Evolutionary conservation across 2,888 invertebrate species (phyloP), one percentile per base, ranked within the genome.

Genomic region (Hyles lineata): DNA sequence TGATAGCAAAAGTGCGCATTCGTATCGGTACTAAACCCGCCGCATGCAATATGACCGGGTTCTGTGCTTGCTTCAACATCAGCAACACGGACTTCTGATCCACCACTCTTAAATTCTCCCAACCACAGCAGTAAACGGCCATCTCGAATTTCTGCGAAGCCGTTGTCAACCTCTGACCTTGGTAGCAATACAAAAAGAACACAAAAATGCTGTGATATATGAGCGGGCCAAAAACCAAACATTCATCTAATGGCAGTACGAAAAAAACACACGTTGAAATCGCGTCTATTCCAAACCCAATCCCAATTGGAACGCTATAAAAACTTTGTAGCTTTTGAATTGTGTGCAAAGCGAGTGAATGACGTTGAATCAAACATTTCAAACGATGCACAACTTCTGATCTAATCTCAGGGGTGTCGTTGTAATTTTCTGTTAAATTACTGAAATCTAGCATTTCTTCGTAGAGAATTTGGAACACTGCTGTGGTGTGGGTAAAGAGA

Each of bases 141-240:
- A 75, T 80, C 77, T 86, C 85, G 67, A 86, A 83, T 70, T 77
- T 79, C 73, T 85, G 82, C 19, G 87, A 79, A 19, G 87, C 86
- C 70, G 83, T 85, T 6, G 82, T 83, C 70, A 88, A 79, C 50
- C 82, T 82, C 71, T 88, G 87, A 0, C 88, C 87, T 79, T 80
- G 80, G 35, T 81, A 79, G 75, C 87, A 88, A 74, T 88, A 85
- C 69, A 87, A 76, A 60, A 87, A 87, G 74, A 86, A 86, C 11
- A 83, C 74, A 23, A 81, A 79, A 8, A 85, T 72, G 21, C 80
- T 79, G 67, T 84, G 77, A 29, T 63, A 77, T 62, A 84, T 77
- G 19, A 86, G 70, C 19, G 85, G 85, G 21, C 75, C 78, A 74
- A 83, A 86, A 23, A 78, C 83, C 3, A 82, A 72, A 75, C 81